Conservation (phyloP, 2,113 vertebrate genomes). For the Heterochromis multidens region DNA sequence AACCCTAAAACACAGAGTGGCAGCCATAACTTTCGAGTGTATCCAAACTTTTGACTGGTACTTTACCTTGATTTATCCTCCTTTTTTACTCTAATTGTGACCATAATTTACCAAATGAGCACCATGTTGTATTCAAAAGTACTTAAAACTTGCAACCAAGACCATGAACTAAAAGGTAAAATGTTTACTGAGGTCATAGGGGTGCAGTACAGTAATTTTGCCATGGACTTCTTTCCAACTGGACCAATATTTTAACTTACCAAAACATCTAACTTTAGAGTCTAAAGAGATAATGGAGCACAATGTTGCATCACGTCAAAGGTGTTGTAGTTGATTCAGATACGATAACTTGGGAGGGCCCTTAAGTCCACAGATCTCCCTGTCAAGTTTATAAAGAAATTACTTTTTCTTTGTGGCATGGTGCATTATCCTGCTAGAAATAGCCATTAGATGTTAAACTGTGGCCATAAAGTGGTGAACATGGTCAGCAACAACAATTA, state of each 20-base stretch:
- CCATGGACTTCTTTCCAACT: background rate
- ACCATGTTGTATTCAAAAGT: too few species aligned
- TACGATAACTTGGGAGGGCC: background rate
- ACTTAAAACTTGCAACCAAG: too few species aligned
- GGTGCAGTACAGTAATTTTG: too few species aligned
- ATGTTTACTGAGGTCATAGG: too few species aligned
- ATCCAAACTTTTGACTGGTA: too few species aligned
- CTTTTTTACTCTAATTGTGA: too few species aligned
- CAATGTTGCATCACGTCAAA: background rate
- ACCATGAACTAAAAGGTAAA: too few species aligned
- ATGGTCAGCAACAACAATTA: background rate
- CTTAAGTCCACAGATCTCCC: background rate
- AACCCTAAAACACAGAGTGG: too few species aligned
- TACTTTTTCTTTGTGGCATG: background rate
- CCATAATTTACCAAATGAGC: too few species aligned
- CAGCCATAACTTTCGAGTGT: too few species aligned
- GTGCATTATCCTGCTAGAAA: background rate
- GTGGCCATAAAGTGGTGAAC: background rate
- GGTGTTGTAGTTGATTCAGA: background rate
- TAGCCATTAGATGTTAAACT: background rate
- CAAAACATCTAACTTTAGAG: background rate
- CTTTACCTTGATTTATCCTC: too few species aligned
- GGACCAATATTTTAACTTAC: background rate
- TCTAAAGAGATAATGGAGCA: rapidly evolving
- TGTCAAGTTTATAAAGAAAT: background rate